Evolutionary conservation across 2,797 vertebrate genomes (phyloP).

Genomic region (Malurus splendens): DNA sequence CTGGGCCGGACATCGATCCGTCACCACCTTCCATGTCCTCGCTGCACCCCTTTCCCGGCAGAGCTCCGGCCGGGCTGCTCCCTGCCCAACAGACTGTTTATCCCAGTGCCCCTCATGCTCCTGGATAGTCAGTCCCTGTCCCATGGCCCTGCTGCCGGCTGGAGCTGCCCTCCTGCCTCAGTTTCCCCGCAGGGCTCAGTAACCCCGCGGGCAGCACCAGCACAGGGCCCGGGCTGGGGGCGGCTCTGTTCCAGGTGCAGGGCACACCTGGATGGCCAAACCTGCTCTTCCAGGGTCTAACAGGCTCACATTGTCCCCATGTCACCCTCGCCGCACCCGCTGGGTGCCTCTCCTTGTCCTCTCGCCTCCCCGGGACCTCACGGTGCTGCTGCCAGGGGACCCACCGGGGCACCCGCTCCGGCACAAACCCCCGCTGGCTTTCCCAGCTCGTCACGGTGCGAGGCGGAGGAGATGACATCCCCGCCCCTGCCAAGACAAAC

Average conservation of each 20-base stretch:
- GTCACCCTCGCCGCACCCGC: accelerated
- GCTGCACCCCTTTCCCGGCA: neutral
- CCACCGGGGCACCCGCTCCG: accelerated
- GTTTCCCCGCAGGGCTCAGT: neutral
- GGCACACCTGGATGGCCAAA: neutral
- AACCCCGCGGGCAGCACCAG: accelerated
- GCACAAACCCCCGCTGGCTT: neutral
- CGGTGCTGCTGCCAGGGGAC: neutral
- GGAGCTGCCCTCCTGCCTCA: neutral
- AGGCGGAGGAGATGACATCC: constrained; percentile 50
- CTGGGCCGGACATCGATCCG: neutral
- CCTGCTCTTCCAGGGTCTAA: accelerated
- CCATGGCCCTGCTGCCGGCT: accelerated
- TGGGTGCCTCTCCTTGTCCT: neutral
- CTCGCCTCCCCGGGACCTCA: accelerated
- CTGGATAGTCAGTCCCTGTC: accelerated
- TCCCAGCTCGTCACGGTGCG: neutral
- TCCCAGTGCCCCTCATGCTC: accelerated
- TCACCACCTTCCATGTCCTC: neutral
- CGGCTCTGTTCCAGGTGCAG: neutral
- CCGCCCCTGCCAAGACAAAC: constrained; percentile 51
- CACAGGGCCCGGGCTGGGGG: neutral
- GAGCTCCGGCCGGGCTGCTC: accelerated
- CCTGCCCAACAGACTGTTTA: neutral
- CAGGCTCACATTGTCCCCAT: accelerated